phyloP scores from a whole-genome alignment of 2,797 vertebrate genomes.

The Anomalospiza imberbis region DNA sequence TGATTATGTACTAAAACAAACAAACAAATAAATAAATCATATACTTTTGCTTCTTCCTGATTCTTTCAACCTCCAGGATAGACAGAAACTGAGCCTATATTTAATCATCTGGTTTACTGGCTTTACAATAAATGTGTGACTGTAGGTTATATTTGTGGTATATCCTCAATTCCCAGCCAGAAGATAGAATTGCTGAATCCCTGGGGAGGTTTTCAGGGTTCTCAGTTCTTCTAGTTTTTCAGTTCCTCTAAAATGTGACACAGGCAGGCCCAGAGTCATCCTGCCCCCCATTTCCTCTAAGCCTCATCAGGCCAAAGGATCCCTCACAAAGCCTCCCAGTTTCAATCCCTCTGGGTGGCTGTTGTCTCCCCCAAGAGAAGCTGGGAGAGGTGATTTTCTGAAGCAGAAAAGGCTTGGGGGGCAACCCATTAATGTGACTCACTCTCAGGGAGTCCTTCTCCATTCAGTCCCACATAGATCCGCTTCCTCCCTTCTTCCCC shows the following conservation, averaged over 20 bases:
- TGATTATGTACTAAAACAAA: neutral
- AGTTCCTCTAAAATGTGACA: neutral
- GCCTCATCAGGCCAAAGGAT: neutral
- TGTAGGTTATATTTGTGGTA: neutral
- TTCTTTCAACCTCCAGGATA: neutral
- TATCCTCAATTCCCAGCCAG: neutral
- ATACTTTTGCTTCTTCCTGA: neutral
- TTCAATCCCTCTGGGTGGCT: neutral
- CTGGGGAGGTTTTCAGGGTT: neutral
- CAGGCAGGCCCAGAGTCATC: neutral
- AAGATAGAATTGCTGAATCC: rapidly evolving
- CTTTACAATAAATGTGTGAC: neutral
- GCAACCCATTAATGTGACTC: neutral
- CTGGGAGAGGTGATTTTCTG: neutral
- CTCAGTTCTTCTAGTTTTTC: neutral
- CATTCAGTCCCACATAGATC: too few relatives aligned
- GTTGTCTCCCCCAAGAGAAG: neutral
- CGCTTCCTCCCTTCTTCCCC: rapidly evolving
- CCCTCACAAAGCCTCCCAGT: neutral
- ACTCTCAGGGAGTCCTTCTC: neutral
- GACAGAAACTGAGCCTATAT: neutral
- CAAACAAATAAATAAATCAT: neutral
- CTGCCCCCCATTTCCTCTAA: neutral
- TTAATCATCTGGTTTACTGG: neutral
- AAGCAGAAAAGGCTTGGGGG: neutral